Base-by-base conservation (phyloP, 1,140 invertebrate species). In the Temnothorax curvispinosus region DNA sequence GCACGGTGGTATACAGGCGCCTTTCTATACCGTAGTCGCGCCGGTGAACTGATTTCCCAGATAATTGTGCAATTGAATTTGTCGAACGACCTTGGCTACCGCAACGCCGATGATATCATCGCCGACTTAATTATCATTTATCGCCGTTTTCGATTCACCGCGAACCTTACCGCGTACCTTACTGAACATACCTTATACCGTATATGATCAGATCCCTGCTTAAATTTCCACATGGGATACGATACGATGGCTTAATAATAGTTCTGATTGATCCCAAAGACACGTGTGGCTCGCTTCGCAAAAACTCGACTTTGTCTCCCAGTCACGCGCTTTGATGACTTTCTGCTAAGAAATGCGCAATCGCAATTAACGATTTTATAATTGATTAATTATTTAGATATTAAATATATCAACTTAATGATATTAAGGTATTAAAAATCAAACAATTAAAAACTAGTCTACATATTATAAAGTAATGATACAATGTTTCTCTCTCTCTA, bases 61-160 rank as follows among this genome's bases (percentile, higher is more conserved):
- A 87, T 85, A 64, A 92, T 93, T 93, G 88, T 89, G 91, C 91
- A 93, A 93, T 87, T 89, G 87, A 88, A 92, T 92, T 92, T 86
- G 87, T 89, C 80, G 88, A 87, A 58, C 87, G 92, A 92, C 90
- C 92, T 93, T 93, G 92, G 76, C 86, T 84, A 86, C 87, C 72
- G 86, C 89, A 52, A 71, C 7, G 13, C 18, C 35, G 69, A 58
- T 84, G 80, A 84, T 84, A 60, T 84, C 80, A 84, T 74, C 88
- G 60, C 38, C 52, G 35, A 54, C 44, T 80, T 80, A 62, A 86
- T 89, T 84, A 75, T 88, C 72, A 71, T 85, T 52, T 58, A 47
- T 47, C 32, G 41, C 67, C 27, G 41, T 82, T 84, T 84, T 84
- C n/a, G 56, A 84, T 75, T 67, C 27, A 47, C 11, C 41, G 54